A percentile compares a stretch with the other conserved stretches of the same genome.
Conservation (phyloP, 2,888 invertebrate species). For the Drosophila leonis region DNA sequence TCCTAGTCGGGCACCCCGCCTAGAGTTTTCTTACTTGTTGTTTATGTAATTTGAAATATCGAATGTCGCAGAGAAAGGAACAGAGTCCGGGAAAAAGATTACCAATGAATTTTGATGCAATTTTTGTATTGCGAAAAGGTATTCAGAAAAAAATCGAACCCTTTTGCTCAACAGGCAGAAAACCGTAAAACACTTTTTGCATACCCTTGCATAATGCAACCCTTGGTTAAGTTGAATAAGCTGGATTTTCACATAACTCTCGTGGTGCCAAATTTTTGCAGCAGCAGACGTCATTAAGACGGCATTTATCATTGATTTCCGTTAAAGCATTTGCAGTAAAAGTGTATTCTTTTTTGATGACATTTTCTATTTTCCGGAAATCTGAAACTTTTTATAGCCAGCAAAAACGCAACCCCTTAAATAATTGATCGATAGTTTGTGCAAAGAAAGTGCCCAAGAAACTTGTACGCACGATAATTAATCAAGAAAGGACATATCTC, state of each 20-base stretch:
- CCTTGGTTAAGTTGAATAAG: constrained; percentile 47
- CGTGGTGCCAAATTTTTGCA: constrained; percentile 35
- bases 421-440: constrained; percentile 51
- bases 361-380: constrained; percentile 48
- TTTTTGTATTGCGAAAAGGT: constrained; percentile 23
- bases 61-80: constrained; percentile 63
- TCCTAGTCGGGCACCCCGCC: too few relatives aligned
- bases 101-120: constrained; percentile 59
- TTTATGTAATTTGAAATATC: constrained; percentile 76
- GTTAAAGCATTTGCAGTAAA: constrained; percentile 65
- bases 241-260: constrained; percentile 70
- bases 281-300: constrained; percentile 74
- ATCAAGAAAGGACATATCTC: constrained; percentile 39
- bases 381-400: constrained; percentile 60
- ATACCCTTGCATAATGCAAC: constrained; percentile 55
- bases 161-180: constrained; percentile 72
- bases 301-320: constrained; percentile 75
- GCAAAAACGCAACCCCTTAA: constrained; percentile 24
- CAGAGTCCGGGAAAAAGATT: constrained; percentile 60
- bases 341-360: constrained; percentile 49
- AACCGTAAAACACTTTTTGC: constrained; percentile 67
- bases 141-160: constrained; percentile 26
- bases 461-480: constrained; percentile 41
- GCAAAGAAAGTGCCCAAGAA: constrained; percentile 32
- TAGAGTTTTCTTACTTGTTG: too few relatives aligned